Evolutionary conservation across 2,888 invertebrate genomes (phyloP).

Genomic region (Pterostichus niger): DNA sequence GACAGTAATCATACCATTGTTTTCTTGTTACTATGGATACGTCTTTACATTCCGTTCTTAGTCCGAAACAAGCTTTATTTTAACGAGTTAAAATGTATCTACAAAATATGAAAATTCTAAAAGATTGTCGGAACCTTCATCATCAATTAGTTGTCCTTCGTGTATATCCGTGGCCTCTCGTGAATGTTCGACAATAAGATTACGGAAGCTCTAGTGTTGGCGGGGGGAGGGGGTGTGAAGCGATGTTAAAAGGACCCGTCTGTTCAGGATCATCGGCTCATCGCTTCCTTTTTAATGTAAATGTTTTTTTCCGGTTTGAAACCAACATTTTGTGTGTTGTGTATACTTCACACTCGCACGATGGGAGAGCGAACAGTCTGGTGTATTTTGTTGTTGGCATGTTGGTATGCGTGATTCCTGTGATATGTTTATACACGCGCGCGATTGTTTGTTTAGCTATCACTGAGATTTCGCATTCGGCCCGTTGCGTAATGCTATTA

Average conservation of each 20-base stretch:
- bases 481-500: slow-evolving; percentile 35
- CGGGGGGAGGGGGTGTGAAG: slow-evolving; percentile 9
- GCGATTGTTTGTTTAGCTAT: slow-evolving; percentile 33
- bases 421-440: slow-evolving; percentile 23
- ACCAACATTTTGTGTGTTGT: background rate
- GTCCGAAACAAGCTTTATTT: no score
- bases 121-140: no score
- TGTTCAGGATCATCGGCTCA: slow-evolving; percentile 44
- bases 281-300: slow-evolving; percentile 57
- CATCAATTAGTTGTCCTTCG: no score
- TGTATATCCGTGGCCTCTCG: background rate
- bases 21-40: no score
- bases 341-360: background rate
- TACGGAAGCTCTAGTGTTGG: no score
- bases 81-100: no score
- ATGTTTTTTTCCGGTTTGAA: slow-evolving; percentile 51
- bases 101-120: no score
- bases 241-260: slow-evolving; percentile 58
- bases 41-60: no score
- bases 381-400: slow-evolving; percentile 12
- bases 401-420: background rate
- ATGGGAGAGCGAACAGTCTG: background rate
- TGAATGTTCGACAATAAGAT: background rate
- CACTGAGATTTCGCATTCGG: slow-evolving; percentile 59
- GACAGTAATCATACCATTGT: no score